phyloP scores from a whole-genome alignment of 2,797 vertebrate species.

The Pangasius djambal region DNA sequence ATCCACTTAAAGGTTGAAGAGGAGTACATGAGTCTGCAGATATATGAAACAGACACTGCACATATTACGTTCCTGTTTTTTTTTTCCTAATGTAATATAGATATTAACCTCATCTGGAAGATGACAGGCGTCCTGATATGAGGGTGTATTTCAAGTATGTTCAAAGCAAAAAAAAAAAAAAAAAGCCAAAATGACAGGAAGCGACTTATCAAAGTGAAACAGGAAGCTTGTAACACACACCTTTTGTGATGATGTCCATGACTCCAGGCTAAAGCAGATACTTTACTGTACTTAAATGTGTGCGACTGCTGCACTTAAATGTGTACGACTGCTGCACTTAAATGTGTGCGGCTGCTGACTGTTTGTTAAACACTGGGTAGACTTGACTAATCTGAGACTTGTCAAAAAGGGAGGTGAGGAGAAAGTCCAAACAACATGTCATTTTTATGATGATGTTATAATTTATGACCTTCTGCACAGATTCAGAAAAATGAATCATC shows the following conservation, averaged over 20 bases:
- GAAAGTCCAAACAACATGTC: not conserved
- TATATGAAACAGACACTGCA: slow-evolving; percentile 1
- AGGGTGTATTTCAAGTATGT: not conserved
- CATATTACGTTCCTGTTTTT: slow-evolving; percentile 4
- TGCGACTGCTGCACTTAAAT: slow-evolving; percentile 39
- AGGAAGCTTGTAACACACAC: slow-evolving; percentile 29
- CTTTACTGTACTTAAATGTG: slow-evolving; percentile 35
- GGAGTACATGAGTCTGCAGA: not conserved
- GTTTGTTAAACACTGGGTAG: not conserved
- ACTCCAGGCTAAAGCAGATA: slow-evolving; percentile 25
- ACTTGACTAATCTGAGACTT: not conserved
- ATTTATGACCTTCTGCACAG: not conserved
- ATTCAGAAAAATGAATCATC: slow-evolving; percentile 13
- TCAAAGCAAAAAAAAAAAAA: not conserved
- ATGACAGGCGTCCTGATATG: not conserved
- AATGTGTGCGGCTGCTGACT: not conserved
- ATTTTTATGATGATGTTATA: not conserved
- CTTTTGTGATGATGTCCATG: slow-evolving; percentile 17
- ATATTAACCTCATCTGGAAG: not conserved
- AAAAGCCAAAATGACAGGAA: slow-evolving; percentile 5
- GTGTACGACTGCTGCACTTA: slow-evolving; percentile 41
- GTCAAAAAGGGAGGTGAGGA: not conserved
- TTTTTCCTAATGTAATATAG: not conserved
- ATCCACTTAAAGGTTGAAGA: slow-evolving; percentile 24
- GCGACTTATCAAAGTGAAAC: not conserved